Evolutionary conservation across 2,113 vertebrate species (phyloP).

Genomic region (Cercocebus atys): DNA sequence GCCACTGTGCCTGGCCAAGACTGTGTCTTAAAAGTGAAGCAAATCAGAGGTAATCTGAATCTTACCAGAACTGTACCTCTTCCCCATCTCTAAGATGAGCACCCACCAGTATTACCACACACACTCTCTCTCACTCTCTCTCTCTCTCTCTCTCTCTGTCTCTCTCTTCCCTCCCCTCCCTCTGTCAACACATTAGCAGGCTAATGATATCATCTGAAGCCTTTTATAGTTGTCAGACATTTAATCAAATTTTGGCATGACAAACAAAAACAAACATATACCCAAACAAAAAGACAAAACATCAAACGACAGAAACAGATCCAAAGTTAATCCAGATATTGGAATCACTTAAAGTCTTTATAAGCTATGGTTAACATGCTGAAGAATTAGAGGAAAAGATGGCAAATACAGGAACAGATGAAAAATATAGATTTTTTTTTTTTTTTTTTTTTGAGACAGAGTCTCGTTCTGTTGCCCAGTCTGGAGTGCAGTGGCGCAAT

Average conservation of each 20-base stretch:
- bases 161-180: too few species aligned
- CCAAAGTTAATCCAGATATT: not conserved
- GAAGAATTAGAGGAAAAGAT: not conserved
- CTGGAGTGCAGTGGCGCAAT: too few species aligned
- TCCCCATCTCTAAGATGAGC: not conserved
- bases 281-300: not conserved
- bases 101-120: not conserved
- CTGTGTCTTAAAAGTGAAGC: not conserved
- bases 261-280: not conserved
- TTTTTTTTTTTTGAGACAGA: too few species aligned
- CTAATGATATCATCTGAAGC: not conserved
- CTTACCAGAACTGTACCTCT: not conserved
- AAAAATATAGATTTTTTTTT: too few species aligned
- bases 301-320: not conserved
- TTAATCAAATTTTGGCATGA: not conserved
- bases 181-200: not conserved
- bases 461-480: too few species aligned
- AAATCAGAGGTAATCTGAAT: not conserved
- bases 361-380: not conserved
- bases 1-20: too few species aligned
- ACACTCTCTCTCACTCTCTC: too few species aligned
- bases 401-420: not conserved
- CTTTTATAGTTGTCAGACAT: not conserved
- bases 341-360: not conserved
- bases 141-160: too few species aligned